Base-by-base conservation (phyloP, 2,113 vertebrate genomes). In the Phoxinus phoxinus region DNA sequence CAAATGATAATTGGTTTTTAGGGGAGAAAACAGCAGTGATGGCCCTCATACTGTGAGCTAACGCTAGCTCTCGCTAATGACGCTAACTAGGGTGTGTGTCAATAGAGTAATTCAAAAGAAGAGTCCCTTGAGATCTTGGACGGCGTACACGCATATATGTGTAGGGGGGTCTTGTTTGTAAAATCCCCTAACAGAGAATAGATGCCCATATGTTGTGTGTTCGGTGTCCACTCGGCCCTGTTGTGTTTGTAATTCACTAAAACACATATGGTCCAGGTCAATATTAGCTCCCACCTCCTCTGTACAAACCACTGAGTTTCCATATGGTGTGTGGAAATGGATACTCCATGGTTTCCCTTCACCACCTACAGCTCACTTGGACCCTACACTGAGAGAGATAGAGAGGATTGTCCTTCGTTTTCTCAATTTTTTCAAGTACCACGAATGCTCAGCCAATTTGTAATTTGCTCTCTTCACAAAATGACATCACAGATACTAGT, bases 311-410 rank as follows among this genome's bases (percentile, higher is more conserved):
- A 95, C 95, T 95, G 92, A 94, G 96, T 96, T 96, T 97, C 96
- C 96, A 97, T 97, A 96, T 96, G 96, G 95, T 94, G 95, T 93
- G 94, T 96, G 96, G 94, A 96, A 96, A 95, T 93, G 93, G 94
- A 94, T 93, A 91, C 88, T 92, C 93, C 91, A 25, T 89, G 94
- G 92, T 94, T 92, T 91, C 78, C 76, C 93, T 91, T 92, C 92
- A 95, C 96, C 95, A 94, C 94, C 95, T 94, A 92, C 41, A 63
- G 87, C 48, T 89, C 93, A 94, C 25, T 77, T 86, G 73, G 27
- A 87, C 93, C 91, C 84, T 84, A 23, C 77, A 48, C 76, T 71
- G 76, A 81, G 59, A 76, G 71, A 82, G 37, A 73, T 17, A 37
- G 32, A 86, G 30, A 84, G n/a, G 44, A 25, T 25, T 65, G 59